A percentile compares a stretch with the other conserved stretches of the same genome.
These are phyloP conservation scores for Helicoverpa armigera DNA, from an alignment of 1,140 invertebrate species.

Conservation along the genomic window DNA sequence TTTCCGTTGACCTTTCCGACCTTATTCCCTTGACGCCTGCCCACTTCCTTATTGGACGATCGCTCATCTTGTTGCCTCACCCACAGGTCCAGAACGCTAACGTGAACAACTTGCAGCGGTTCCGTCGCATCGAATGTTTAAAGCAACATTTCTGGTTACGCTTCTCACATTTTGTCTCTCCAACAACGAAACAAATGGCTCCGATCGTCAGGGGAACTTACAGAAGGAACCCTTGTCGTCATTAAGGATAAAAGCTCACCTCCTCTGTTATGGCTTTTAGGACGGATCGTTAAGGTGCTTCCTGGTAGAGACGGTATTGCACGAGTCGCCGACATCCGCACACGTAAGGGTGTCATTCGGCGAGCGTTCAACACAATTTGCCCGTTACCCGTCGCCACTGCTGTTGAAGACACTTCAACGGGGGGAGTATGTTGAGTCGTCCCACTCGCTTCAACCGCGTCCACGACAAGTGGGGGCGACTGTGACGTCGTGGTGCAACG, in stretches of 20 bases:
- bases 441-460: too few relatives aligned
- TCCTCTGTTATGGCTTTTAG: background rate
- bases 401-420: constrained; percentile 17
- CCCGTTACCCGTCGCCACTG: background rate
- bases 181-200: background rate
- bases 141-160: constrained; percentile 13
- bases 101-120: background rate
- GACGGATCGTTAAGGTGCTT: background rate
- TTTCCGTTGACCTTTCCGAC: background rate
- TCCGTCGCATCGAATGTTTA: background rate
- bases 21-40: background rate
- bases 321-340: background rate
- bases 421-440: constrained; percentile 4
- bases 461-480: too few relatives aligned
- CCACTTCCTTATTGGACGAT: constrained; percentile 5
- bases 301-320: background rate
- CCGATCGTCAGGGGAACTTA: background rate
- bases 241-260: background rate
- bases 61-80: background rate
- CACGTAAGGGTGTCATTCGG: background rate
- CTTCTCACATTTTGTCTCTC: background rate
- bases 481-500: too few relatives aligned
- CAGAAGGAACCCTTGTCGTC: background rate
- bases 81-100: constrained; percentile 10
- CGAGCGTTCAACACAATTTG: background rate